A percentile compares a stretch with the other conserved stretches of the same genome.
Conservation (phyloP, 2,113 vertebrate species). For the Melospiza melodia region DNA sequence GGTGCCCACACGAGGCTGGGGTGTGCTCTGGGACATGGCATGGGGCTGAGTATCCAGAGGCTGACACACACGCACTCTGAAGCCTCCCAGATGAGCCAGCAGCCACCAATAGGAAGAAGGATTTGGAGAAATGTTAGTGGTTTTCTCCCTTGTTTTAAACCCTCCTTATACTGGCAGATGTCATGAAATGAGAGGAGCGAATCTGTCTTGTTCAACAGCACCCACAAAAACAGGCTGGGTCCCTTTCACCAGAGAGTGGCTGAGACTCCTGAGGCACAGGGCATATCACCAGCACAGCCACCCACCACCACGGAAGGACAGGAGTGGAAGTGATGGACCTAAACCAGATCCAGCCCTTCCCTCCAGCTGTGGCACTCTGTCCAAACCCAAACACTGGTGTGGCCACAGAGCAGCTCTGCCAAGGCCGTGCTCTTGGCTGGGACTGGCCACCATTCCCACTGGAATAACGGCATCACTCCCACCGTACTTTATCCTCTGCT, state of each 20-base stretch:
- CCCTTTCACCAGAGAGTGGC: background rate
- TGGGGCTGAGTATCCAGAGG: background rate
- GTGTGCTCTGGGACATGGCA: background rate
- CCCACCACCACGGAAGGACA: background rate
- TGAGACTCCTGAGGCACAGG: background rate
- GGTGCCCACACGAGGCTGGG: background rate
- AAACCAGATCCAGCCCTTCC: background rate
- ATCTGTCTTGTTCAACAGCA: slow-evolving; percentile 40
- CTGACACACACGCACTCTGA: background rate
- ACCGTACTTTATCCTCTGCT: background rate
- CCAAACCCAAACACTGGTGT: background rate
- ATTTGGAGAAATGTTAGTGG: background rate
- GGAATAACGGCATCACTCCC: background rate
- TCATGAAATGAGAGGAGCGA: background rate
- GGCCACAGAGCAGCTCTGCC: background rate
- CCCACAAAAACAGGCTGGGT: background rate
- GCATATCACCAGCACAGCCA: accelerated
- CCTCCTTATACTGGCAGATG: background rate
- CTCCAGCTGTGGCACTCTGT: accelerated
- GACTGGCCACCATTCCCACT: background rate
- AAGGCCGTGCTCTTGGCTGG: background rate
- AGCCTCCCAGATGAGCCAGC: background rate
- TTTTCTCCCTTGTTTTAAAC: background rate
- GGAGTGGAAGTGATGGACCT: background rate
- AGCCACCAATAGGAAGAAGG: background rate